phyloP scores from a whole-genome alignment of 2,888 invertebrate species.

The Perithous albicinctus region DNA sequence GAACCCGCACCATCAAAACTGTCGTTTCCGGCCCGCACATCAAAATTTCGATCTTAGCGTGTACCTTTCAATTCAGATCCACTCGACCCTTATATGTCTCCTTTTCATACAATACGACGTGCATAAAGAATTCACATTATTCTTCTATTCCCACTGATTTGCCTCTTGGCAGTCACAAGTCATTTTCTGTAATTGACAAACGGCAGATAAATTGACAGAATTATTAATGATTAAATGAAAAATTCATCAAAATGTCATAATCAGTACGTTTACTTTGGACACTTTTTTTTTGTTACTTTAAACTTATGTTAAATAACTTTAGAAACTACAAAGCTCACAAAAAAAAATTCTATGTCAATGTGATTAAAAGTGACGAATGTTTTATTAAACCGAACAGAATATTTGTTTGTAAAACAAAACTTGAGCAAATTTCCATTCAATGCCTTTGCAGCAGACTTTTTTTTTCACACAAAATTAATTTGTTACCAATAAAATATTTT shows the following conservation, averaged over 20 bases:
- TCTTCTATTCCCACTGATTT: not conserved
- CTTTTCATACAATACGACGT: not conserved
- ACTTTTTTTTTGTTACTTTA: too few relatives aligned
- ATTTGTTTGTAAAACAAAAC: too few relatives aligned
- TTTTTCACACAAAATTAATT: not conserved
- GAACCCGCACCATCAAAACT: conserved; percentile 53
- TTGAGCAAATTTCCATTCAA: too few relatives aligned
- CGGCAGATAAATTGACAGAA: not conserved
- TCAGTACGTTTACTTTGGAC: too few relatives aligned
- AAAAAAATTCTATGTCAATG: too few relatives aligned
- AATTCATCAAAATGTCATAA: too few relatives aligned
- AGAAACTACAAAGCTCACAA: too few relatives aligned
- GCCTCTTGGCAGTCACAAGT: not conserved
- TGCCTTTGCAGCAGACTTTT: not conserved
- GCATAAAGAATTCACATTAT: not conserved
- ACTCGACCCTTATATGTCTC: conserved; percentile 23
- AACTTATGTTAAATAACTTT: too few relatives aligned
- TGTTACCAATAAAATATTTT: not conserved
- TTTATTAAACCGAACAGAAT: too few relatives aligned
- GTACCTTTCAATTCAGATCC: conserved; percentile 39
- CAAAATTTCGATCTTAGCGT: conserved; percentile 20
- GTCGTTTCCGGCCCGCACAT: conserved; percentile 45
- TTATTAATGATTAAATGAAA: not conserved
- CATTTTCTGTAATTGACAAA: not conserved
- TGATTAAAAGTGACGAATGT: too few relatives aligned